These are phyloP conservation scores for Pseudoips prasinana DNA, from an alignment of 2,888 invertebrate species.

Conservation along the genomic window DNA sequence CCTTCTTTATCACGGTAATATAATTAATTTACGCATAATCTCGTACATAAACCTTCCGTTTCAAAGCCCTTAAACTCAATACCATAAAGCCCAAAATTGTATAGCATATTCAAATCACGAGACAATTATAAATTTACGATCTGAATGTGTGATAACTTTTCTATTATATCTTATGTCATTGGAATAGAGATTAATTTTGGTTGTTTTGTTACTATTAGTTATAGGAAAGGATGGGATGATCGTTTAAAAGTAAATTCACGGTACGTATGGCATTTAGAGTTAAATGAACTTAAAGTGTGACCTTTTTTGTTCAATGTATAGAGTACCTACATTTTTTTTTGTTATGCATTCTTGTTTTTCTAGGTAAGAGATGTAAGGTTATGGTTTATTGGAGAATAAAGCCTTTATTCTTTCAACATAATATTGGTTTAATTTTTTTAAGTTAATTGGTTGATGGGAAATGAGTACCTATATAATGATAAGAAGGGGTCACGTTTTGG, in stretches of 20 bases:
- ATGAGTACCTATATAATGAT: too few species aligned
- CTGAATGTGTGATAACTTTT: not conserved
- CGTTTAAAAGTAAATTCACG: constrained; percentile 21
- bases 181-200: constrained; percentile 10
- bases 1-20: constrained; percentile 36
- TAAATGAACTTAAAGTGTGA: constrained; percentile 62
- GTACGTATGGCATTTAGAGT: constrained; percentile 45
- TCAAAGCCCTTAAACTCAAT: constrained; percentile 8
- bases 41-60: constrained; percentile 3
- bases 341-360: too few species aligned
- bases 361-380: too few species aligned
- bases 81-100: constrained; percentile 16
- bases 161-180: constrained; percentile 2
- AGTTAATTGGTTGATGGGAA: too few species aligned
- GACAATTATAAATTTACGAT: not conserved
- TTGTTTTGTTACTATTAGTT: constrained; percentile 9
- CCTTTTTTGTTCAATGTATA: constrained; percentile 46
- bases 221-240: constrained; percentile 19
- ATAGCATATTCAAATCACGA: not conserved
- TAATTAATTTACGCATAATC: constrained; percentile 35
- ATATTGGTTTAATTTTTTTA: too few species aligned
- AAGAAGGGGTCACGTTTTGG: too few species aligned
- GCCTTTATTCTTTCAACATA: too few species aligned
- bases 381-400: too few species aligned
- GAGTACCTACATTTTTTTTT: constrained; percentile 19